A percentile compares a stretch with the other conserved stretches of the same genome.
Conservation (phyloP, 30 jellyfish, hydroid and myxozoan species). For the Catostylus mosaicus region DNA sequence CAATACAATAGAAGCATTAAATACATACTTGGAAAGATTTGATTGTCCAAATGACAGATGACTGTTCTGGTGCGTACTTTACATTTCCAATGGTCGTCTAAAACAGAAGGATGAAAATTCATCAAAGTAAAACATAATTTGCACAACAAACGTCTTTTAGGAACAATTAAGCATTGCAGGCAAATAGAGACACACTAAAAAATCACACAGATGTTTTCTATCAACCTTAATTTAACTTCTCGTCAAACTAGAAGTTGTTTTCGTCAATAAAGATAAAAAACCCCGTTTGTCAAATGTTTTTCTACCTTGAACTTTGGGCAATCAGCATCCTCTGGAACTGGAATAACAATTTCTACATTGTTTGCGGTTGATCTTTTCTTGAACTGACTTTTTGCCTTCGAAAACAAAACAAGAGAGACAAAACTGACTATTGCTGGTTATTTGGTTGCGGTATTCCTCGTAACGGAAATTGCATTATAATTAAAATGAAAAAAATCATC, state of each 20-base stretch:
- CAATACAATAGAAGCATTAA: too few species aligned
- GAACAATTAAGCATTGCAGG: too few species aligned
- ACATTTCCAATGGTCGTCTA: slow-evolving; percentile 96
- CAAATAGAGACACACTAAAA: too few species aligned
- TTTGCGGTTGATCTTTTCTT: slow-evolving; percentile 96
- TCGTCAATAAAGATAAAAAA: too few species aligned
- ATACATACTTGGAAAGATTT: slow-evolving; percentile 93
- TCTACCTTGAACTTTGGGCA: slow-evolving; percentile 95
- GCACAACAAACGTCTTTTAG: too few species aligned
- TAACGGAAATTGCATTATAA: too few species aligned
- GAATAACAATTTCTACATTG: slow-evolving; percentile 95
- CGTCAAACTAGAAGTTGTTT: too few species aligned
- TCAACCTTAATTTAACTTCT: too few species aligned
- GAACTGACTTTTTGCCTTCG: slow-evolving; percentile 96
- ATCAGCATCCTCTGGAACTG: slow-evolving; percentile 98
- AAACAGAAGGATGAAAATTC: neutral
- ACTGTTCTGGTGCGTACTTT: slow-evolving; percentile 93
- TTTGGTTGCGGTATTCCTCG: neutral
- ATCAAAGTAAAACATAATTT: too few species aligned
- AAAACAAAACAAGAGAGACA: neutral
- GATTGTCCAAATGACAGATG: slow-evolving; percentile 91
- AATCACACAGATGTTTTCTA: too few species aligned
- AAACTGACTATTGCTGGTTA: neutral
- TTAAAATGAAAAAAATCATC: too few species aligned
- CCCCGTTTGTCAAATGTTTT: neutral